Evolutionary conservation across 2,888 invertebrate genomes (phyloP), one percentile per base, ranked within the genome.

Genomic region (Chydorus sphaericus): DNA sequence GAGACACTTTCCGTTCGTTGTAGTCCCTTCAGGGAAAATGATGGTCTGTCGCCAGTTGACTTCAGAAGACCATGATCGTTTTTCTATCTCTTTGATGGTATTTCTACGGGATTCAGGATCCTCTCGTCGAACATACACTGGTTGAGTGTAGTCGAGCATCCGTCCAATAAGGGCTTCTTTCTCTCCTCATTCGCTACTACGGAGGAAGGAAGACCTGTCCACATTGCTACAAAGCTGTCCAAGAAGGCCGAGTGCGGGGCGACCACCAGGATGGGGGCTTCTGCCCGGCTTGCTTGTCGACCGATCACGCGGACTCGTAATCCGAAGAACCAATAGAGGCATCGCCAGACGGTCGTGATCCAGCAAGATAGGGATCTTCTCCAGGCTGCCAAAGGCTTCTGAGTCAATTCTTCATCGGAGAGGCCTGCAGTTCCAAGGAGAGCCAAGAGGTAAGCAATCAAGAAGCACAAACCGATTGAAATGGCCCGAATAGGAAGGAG

Each of bases 11-110:
- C 26, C 93, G 73, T 96, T 96, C 29, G 94, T 92, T 70, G 93
- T 93, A 0, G 96, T 96, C 49, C 94, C 96, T 70, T 96, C 94
- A 0, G 94, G 91, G 70, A 94, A 96, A 65, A 96, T 91, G 59
- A 92, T 77, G 54, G 94, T 82, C 80, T 84, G 90, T 0, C 92
- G 90, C 92, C 93, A 94, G 65, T 86, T 80, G 61, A 85, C 80
- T 11, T 11, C 20, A 54, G 81, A 79, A 0, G 89, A 88, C 6
- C 82, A 84, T 0, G 89, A 87, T 59, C 93, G 76, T 57, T 81
- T 78, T 38, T 86, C 84, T 60, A 94, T 93, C 69, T 90, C 86
- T 67, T 83, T 82, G 65, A 92, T 86, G 4, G 93, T 89, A 64
- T 85, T 88, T 66, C 87, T 86, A 6, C 94, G 74, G 0, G 93